Percentiles rank a stretch among this genome's conserved stretches.
Evolutionary conservation across 2,113 vertebrate genomes (phyloP).

Genomic region (Himantopus leucocephalus): DNA sequence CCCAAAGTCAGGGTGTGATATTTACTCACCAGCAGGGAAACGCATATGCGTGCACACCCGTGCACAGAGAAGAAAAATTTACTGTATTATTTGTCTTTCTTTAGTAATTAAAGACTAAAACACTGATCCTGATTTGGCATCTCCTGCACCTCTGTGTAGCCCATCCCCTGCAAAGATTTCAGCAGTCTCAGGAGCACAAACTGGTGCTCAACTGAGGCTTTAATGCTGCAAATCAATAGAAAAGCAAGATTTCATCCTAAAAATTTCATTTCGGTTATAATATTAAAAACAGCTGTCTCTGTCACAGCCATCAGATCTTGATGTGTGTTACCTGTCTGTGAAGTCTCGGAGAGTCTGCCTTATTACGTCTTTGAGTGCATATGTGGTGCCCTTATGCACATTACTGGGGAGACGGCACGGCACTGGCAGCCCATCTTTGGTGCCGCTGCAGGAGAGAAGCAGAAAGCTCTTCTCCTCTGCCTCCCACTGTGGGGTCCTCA

Average conservation of each 20-base stretch:
- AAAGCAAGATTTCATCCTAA: background rate
- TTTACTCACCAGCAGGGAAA: conserved; percentile 11
- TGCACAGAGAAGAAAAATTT: background rate
- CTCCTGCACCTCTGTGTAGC: background rate
- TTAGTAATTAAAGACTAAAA: background rate
- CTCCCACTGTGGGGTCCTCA: background rate
- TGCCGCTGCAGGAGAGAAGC: background rate
- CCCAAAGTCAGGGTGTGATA: conserved; percentile 6
- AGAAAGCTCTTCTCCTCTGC: background rate
- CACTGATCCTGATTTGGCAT: background rate
- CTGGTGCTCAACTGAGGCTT: accelerated
- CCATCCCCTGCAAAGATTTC: background rate
- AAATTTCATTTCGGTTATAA: background rate
- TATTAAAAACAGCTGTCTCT: background rate
- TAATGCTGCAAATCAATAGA: background rate
- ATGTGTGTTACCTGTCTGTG: background rate
- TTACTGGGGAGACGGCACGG: background rate
- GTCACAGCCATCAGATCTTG: background rate
- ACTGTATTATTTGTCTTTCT: background rate
- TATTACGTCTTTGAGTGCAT: accelerated
- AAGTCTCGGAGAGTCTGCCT: background rate
- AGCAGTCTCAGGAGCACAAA: background rate
- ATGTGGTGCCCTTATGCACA: accelerated
- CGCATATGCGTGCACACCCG: background rate
- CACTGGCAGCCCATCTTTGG: background rate